These are phyloP conservation scores for Coboldia fuscipes DNA, from an alignment of 1,140 invertebrate genomes.

Conservation along the genomic window DNA sequence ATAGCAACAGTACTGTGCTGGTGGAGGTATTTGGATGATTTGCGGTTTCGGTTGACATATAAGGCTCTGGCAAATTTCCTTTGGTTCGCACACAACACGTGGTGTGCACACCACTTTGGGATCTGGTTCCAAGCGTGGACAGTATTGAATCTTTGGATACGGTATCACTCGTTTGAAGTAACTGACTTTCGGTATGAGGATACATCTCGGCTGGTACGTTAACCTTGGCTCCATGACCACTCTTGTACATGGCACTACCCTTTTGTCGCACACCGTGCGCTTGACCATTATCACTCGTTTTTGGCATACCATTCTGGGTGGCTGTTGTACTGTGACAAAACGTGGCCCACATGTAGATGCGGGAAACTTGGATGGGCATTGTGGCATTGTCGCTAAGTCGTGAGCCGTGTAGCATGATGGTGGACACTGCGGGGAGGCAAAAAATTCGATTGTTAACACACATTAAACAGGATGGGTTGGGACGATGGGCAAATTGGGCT, in stretches of 20 bases:
- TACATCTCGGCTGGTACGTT: no score
- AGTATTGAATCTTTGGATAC: no score
- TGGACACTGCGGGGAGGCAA: no score
- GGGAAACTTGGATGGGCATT: slow-evolving; percentile 15
- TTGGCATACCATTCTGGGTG: slow-evolving; percentile 15
- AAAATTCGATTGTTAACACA: no score
- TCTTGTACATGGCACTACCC: no score
- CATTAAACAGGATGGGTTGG: no score
- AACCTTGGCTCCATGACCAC: no score
- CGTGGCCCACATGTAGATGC: slow-evolving; percentile 15
- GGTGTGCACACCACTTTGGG: no score
- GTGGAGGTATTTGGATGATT: slow-evolving; percentile 15
- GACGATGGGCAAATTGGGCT: no score
- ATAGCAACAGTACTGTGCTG: slow-evolving; percentile 17
- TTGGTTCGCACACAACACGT: slow-evolving; percentile 13
- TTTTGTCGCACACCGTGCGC: slow-evolving; percentile 15
- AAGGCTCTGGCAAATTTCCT: slow-evolving; percentile 16
- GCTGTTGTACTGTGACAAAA: slow-evolving; percentile 17
- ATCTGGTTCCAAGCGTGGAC: no score
- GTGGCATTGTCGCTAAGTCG: slow-evolving; percentile 14
- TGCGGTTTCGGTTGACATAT: slow-evolving; percentile 18
- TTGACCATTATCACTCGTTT: slow-evolving; percentile 16
- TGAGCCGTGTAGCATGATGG: slow-evolving; percentile 16
- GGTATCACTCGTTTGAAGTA: no score
- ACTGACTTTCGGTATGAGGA: no score